Evolutionary conservation across 2,888 invertebrate species (phyloP), one percentile per base, ranked within the genome.

Genomic region (Girardia tigrina): DNA sequence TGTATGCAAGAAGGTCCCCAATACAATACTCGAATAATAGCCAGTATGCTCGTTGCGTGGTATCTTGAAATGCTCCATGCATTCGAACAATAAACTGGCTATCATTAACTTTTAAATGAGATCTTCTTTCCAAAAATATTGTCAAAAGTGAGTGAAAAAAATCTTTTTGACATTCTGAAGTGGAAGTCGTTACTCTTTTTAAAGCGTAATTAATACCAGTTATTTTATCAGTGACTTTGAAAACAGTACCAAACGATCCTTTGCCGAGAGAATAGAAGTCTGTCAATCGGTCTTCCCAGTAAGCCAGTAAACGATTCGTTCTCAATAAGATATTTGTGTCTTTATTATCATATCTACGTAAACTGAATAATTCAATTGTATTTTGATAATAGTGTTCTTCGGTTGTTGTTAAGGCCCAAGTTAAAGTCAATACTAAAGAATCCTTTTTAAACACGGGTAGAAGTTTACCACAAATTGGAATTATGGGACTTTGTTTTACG

Each of bases 301-400:
- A 56, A 6, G 56, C 56, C 23, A 23, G 56, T 56, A 56, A 16
- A n/a, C 56, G 56, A 56, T 56, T 56, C 4, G 23, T 56, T 6
- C 2, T 56, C n/a, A 56, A 16, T 56, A 56, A 20, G 4, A 20
- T 56, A 8, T 56, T 56, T 23, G n/a, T 56, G n/a, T 56, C 23
- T 12, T 2, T n/a, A 8, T 6, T 12, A n/a, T 56, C 56, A 4
- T 23, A 56, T n/a, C 23, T 56, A 56, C 23, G 56, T 56, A 56
- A 2, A 20, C 20, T 20, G 4, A 56, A 20, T 16, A 56, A 23
- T 56, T 56, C 56, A n/a, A 56, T 56, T 20, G n/a, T 20, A 56
- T 56, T 56, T n/a, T 56, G 56, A 56, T 56, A 56, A 56, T 56
- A 56, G n/a, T 56, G 23, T n/a, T 56, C 56, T 16, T 56, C 56